Evolutionary conservation across 2,888 invertebrate species (phyloP), one percentile per base, ranked within the genome.

Genomic region (Drosophila atripex): DNA sequence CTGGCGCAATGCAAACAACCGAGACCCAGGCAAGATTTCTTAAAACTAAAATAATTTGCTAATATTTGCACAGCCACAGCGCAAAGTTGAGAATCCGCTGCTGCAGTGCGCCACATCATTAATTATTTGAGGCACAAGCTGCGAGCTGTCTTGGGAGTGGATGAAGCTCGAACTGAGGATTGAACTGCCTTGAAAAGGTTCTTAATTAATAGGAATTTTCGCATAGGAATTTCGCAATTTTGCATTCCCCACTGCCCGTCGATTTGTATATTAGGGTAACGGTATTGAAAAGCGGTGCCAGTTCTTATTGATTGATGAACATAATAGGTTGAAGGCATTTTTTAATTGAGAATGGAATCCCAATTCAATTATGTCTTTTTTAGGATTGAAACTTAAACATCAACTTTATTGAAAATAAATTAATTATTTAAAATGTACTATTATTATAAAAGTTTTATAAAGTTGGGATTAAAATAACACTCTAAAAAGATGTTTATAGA

Each of bases 11-110:
- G 77, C 66, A 83, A 78, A 83, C 83, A 83, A 47, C 49, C 39
- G 43, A 28, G 12, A 25, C 43, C 8, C 46, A 35, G 41, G 57
- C 65, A 41, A 76, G 77, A 80, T 86, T 80, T 72, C 74, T 70
- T 58, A 77, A 86, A 86, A 82, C 86, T 84, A 84, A 80, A 88
- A 82, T 80, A 87, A 89, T 89, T 88, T 80, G 88, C 84, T 77
- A 87, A 88, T 89, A 88, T 89, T 87, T 89, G 84, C 89, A 79
- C 80, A 80, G 72, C 86, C 47, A 69, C 71, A 73, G 63, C 57
- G 66, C 51, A 45, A 58, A 53, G 55, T 53, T 60, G 71, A 55
- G 53, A 23, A 23, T 30, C 52, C 50, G 57, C 39, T 21, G 30
- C 28, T 35, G 52, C 69, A 47, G 54, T 55, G 72, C 66, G 76